A percentile compares a stretch with the other conserved stretches of the same genome.
These are phyloP conservation scores for Battus philenor DNA, from an alignment of 1,140 invertebrate genomes.

Conservation along the genomic window DNA sequence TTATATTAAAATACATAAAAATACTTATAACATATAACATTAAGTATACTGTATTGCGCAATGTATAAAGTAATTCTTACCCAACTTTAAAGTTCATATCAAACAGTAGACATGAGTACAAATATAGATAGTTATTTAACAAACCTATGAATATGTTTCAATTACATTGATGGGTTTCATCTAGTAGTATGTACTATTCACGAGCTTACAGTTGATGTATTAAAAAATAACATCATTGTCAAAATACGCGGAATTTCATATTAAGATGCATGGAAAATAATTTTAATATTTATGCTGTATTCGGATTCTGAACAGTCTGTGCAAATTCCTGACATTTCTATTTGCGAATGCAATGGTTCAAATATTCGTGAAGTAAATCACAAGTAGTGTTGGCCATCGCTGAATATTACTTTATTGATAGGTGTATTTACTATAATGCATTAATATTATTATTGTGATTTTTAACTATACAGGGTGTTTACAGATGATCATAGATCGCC, in stretches of 20 bases:
- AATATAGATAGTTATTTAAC: too few relatives aligned
- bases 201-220: neutral
- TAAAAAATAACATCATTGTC: neutral
- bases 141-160: too few relatives aligned
- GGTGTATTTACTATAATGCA: neutral
- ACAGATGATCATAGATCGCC: too few relatives aligned
- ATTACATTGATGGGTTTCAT: too few relatives aligned
- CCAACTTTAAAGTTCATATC: too few relatives aligned
- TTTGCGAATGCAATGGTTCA: neutral
- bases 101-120: too few relatives aligned
- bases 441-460: neutral
- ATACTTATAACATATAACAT: too few relatives aligned
- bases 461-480: neutral
- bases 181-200: neutral
- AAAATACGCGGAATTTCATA: neutral
- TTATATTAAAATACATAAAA: too few relatives aligned
- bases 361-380: constrained; percentile 7
- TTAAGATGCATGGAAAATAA: neutral
- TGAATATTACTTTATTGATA: neutral
- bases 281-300: neutral
- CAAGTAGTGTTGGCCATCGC: constrained; percentile 1
- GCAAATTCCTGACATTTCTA: neutral
- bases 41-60: too few relatives aligned
- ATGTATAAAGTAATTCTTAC: too few relatives aligned
- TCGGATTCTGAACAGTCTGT: neutral